Conservation (phyloP, 2,888 invertebrate genomes). For the Deilephila porcellus region DNA sequence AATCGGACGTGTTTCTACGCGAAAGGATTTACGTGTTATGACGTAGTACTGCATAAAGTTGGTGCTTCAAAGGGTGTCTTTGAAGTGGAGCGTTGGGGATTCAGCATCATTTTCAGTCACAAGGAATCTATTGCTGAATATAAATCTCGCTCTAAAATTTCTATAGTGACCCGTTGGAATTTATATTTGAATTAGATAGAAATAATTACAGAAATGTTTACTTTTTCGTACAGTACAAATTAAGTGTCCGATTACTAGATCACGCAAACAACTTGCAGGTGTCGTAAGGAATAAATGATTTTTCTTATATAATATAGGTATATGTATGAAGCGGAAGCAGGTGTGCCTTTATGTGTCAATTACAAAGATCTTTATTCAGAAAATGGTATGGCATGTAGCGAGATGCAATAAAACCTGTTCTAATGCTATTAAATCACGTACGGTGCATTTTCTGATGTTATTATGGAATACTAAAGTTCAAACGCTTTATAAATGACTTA, state of each 20-base stretch:
- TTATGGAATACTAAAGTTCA: background rate
- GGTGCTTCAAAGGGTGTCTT: too few species aligned
- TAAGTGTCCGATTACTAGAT: too few species aligned
- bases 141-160: too few species aligned
- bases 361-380: slow-evolving; percentile 12
- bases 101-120: too few species aligned
- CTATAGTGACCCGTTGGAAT: too few species aligned
- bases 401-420: slow-evolving; percentile 9
- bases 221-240: background rate
- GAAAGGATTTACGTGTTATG: background rate
- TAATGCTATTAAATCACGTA: slow-evolving; percentile 3
- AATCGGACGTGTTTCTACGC: background rate
- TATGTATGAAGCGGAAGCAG: slow-evolving; percentile 23
- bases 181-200: too few species aligned
- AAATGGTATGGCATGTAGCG: slow-evolving; percentile 22
- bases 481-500: slow-evolving; percentile 12
- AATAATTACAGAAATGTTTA: background rate
- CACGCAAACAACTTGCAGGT: background rate
- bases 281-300: background rate
- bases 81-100: too few species aligned
- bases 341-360: slow-evolving; percentile 30
- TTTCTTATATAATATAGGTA: background rate
- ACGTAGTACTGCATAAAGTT: too few species aligned
- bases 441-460: slow-evolving; percentile 1
- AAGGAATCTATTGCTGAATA: too few species aligned